Conservation (phyloP, 2,113 vertebrate species). For the Felis chaus region DNA sequence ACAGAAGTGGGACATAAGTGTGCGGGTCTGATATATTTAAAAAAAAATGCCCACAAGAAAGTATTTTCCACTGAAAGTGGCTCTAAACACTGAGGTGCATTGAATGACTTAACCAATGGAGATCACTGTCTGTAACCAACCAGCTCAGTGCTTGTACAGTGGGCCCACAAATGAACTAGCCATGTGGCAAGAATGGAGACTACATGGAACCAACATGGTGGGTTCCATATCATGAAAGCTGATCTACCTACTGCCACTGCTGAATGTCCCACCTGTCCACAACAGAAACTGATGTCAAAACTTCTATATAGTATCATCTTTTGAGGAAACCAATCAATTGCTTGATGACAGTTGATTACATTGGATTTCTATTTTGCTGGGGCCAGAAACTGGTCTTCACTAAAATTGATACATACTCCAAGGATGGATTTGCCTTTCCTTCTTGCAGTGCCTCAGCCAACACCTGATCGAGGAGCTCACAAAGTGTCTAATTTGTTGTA, state of each 20-base stretch:
- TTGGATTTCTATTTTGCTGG: background rate
- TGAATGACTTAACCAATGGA: background rate
- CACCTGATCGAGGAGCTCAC: background rate
- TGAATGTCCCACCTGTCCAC: background rate
- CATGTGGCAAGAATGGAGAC: too few species aligned
- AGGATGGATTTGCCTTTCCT: background rate
- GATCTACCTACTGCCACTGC: background rate
- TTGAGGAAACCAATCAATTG: background rate
- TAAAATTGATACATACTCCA: background rate
- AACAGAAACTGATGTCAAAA: background rate
- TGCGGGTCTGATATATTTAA: background rate
- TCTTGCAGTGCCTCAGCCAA: background rate
- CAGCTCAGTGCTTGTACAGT: background rate
- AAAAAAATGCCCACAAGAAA: background rate
- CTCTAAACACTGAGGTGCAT: background rate
- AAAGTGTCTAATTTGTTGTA: background rate
- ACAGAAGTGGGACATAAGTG: background rate
- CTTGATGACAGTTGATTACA: background rate
- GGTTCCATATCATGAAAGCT: background rate
- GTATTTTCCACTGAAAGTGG: background rate
- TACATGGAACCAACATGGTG: background rate
- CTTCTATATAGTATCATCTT: background rate
- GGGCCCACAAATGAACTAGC: background rate
- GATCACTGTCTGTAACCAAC: background rate
- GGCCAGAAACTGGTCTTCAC: background rate